phyloP scores from a whole-genome alignment of 1,140 invertebrate genomes.

The Mizuhopecten yessoensis region DNA sequence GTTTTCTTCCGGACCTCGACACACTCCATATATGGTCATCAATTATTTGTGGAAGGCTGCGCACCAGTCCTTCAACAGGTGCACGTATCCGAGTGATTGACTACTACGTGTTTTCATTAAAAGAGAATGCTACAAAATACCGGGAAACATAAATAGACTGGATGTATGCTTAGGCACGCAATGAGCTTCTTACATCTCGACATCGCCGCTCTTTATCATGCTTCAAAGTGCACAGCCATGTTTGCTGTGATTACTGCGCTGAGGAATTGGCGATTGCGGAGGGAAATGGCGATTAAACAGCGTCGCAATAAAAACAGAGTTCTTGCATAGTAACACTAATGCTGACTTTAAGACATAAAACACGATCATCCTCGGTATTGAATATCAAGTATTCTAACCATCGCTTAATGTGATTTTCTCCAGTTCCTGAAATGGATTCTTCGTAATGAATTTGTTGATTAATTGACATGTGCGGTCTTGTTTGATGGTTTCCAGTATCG shows the following conservation, averaged over 20 bases:
- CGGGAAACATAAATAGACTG: conserved; percentile 33
- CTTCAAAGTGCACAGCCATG: conserved; percentile 37
- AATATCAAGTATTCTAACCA: conserved; percentile 2
- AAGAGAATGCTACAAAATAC: background rate
- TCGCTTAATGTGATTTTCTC: conserved; percentile 34
- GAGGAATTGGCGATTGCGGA: background rate
- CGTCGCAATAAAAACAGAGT: background rate
- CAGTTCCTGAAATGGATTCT: conserved; percentile 26
- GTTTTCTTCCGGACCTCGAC: background rate
- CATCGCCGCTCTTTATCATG: background rate
- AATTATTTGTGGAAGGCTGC: conserved; percentile 10
- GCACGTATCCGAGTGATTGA: background rate
- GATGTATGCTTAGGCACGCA: conserved; percentile 4
- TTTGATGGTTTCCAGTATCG: background rate
- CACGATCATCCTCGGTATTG: background rate
- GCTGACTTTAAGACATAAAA: background rate
- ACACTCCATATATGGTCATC: conserved; percentile 5
- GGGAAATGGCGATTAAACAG: background rate
- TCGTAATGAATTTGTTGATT: conserved; percentile 27
- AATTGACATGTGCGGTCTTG: conserved; percentile 12
- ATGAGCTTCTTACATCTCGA: background rate
- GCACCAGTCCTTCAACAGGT: background rate
- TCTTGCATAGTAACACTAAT: background rate
- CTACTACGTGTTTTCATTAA: background rate
- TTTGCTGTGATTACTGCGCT: background rate